phyloP scores from a whole-genome alignment of 2,888 invertebrate genomes.

The Drosophila nigritarsus region DNA sequence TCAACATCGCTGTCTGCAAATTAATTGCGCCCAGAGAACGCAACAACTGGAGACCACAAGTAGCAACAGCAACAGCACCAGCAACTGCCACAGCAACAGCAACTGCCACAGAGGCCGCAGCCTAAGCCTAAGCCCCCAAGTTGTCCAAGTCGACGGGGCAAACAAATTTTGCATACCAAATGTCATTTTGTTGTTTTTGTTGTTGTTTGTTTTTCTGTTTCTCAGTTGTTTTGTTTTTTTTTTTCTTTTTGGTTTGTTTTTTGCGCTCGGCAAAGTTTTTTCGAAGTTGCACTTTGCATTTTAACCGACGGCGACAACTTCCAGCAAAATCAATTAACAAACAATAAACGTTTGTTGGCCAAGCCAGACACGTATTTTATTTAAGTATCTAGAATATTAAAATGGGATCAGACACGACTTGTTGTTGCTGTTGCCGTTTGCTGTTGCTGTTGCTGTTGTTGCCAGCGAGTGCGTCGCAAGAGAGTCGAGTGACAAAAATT shows the following conservation, averaged over 20 bases:
- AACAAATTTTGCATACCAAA: constrained; percentile 81
- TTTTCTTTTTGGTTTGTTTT: constrained; percentile 9
- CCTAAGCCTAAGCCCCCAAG: constrained; percentile 28
- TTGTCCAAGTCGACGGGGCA: constrained; percentile 53
- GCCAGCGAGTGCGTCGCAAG: constrained; percentile 6
- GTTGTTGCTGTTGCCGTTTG: constrained; percentile 19
- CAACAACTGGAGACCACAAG: constrained; percentile 11
- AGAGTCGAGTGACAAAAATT: constrained; percentile 66
- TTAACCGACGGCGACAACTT: constrained; percentile 65
- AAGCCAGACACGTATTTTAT: constrained; percentile 84
- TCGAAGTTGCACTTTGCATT: constrained; percentile 77
- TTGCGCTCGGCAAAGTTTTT: constrained; percentile 49
- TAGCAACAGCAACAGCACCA: constrained; percentile 6
- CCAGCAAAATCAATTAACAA: constrained; percentile 82
- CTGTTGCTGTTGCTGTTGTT: constrained; percentile 4
- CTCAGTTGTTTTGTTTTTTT: constrained; percentile 25
- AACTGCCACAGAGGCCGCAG: neutral
- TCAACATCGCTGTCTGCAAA: constrained; percentile 71
- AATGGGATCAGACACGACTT: constrained; percentile 84
- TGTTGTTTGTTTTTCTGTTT: constrained; percentile 21
- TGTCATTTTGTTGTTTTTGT: constrained; percentile 36
- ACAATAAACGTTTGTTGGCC: constrained; percentile 83
- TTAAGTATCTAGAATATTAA: constrained; percentile 85
- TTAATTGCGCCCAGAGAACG: constrained; percentile 64
- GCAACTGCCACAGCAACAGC: neutral